Percentiles rank a stretch among this genome's conserved stretches.
These are phyloP conservation scores for Tautogolabrus adspersus DNA, from an alignment of 2,113 vertebrate species.

Conservation along the genomic window DNA sequence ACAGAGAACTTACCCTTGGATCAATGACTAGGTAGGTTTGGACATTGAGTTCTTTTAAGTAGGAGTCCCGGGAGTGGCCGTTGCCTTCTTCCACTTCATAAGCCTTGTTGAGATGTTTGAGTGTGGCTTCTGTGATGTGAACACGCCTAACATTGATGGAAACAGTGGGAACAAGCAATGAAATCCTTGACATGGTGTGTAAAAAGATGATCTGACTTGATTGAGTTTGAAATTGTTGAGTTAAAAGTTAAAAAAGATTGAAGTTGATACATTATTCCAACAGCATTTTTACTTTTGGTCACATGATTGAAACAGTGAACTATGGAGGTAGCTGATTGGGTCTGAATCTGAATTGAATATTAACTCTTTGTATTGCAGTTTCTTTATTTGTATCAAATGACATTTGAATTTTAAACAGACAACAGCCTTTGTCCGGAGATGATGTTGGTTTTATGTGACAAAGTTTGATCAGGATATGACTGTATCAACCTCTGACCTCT, in stretches of 20 bases:
- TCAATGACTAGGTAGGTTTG: constrained; percentile 94
- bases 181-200: background rate
- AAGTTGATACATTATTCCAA: background rate
- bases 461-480: too few species aligned
- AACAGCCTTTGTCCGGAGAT: too few species aligned
- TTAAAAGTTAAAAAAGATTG: background rate
- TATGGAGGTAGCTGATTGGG: too few species aligned
- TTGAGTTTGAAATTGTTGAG: background rate
- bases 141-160: constrained; percentile 86
- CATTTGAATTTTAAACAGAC: too few species aligned
- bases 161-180: background rate
- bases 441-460: too few species aligned
- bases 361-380: too few species aligned
- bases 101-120: constrained; percentile 94
- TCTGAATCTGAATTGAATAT: too few species aligned
- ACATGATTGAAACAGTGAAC: too few species aligned
- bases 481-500: too few species aligned
- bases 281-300: too few species aligned
- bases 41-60: constrained; percentile 93
- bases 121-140: constrained; percentile 96
- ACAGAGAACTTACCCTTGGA: constrained; percentile 85
- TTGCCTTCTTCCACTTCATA: constrained; percentile 97
- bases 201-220: background rate
- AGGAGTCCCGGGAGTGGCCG: constrained; percentile 91
- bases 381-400: too few species aligned